phyloP scores from a whole-genome alignment of 2,797 vertebrate genomes.

The Naso thynnoides region DNA sequence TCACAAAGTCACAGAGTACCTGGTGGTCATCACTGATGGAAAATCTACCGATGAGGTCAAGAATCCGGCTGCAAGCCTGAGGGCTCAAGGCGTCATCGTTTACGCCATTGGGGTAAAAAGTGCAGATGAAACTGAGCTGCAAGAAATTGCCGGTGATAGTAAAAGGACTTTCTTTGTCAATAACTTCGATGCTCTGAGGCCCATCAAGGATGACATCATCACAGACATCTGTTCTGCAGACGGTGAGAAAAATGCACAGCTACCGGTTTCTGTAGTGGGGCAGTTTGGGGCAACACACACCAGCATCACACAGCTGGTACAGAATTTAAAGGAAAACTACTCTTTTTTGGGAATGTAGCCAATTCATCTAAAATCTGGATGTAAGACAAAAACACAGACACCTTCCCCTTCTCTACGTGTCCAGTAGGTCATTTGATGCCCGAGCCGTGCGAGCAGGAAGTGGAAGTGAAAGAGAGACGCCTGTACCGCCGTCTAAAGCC shows the following conservation, averaged over 20 bases:
- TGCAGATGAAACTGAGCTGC: slow-evolving; percentile 74
- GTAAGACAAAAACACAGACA: no score
- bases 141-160: slow-evolving; percentile 77
- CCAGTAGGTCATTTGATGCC: no score
- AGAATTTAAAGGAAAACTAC: neutral
- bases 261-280: neutral
- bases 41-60: slow-evolving; percentile 83
- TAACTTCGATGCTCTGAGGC: slow-evolving; percentile 86
- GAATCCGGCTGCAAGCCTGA: slow-evolving; percentile 76
- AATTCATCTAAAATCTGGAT: no score
- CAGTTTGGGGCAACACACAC: neutral
- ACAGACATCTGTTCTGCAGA: slow-evolving; percentile 87
- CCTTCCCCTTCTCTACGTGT: no score
- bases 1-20: slow-evolving; percentile 76
- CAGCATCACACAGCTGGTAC: neutral
- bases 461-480: no score
- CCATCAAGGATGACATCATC: slow-evolving; percentile 85
- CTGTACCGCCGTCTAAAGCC: no score
- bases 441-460: no score
- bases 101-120: slow-evolving; percentile 88
- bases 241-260: slow-evolving; percentile 76
- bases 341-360: no score
- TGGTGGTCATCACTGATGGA: slow-evolving; percentile 90
- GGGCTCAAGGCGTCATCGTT: slow-evolving; percentile 72
- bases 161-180: slow-evolving; percentile 84